Evolutionary conservation across 2,888 invertebrate species (phyloP).

Genomic region (Embidobia sp.): DNA sequence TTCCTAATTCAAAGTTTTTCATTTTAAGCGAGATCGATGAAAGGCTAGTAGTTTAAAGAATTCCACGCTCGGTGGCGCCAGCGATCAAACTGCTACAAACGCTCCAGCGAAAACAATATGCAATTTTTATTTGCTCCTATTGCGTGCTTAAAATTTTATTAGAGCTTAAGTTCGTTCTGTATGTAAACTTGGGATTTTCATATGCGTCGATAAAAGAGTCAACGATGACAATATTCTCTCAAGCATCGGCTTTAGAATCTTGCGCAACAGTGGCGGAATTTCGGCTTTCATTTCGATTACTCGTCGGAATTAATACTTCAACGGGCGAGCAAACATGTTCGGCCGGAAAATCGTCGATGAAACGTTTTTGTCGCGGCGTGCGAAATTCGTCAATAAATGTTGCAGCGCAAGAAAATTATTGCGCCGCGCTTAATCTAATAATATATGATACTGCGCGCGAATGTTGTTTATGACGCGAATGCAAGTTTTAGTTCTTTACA

Average conservation of each 20-base stretch:
- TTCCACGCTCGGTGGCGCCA: constrained; percentile 71
- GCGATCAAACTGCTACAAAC: constrained; percentile 29
- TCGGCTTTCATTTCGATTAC: no score
- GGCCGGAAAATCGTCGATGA: no score
- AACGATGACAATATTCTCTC: no score
- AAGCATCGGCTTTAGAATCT: no score
- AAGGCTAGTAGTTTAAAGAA: constrained; percentile 54
- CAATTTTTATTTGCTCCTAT: no score
- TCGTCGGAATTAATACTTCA: no score
- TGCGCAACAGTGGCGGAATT: no score
- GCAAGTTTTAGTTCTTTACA: constrained; percentile 46
- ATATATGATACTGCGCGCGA: constrained; percentile 12
- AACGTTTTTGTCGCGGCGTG: no score
- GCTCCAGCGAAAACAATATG: constrained; percentile 16
- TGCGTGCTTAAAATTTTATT: constrained; percentile 34
- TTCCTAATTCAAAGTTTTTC: constrained; percentile 53
- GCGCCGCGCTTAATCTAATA: constrained; percentile 12
- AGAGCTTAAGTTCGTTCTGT: constrained; percentile 14
- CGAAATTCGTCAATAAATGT: constrained; percentile 3
- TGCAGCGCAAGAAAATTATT: constrained; percentile 3
- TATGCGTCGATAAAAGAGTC: no score
- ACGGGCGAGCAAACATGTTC: no score
- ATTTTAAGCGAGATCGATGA: no score
- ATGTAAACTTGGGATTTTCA: no score
- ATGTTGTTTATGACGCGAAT: constrained; percentile 32